phyloP scores from a whole-genome alignment of 2,888 invertebrate species.

The Cephus spinipes region DNA sequence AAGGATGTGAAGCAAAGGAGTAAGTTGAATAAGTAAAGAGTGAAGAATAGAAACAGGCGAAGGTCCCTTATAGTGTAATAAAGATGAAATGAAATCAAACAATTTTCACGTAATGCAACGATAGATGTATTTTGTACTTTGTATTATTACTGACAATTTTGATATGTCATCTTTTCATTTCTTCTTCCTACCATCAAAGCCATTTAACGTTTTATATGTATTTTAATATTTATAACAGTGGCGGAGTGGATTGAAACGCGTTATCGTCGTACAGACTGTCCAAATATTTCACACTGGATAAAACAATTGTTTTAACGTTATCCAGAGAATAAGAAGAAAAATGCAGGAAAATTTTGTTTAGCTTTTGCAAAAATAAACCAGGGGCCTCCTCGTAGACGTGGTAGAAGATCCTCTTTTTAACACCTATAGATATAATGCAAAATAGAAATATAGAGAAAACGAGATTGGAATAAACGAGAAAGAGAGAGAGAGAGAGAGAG shows the following conservation, averaged over 20 bases:
- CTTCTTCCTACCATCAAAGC: neutral
- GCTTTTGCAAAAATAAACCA: neutral
- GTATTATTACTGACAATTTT: conserved; percentile 21
- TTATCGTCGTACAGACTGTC: neutral
- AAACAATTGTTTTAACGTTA: too few species aligned
- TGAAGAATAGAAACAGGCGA: too few species aligned
- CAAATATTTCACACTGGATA: too few species aligned
- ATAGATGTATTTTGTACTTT: conserved; percentile 56
- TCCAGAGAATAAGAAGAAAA: too few species aligned
- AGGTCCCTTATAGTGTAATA: too few species aligned
- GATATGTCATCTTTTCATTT: neutral
- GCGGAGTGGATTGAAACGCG: neutral
- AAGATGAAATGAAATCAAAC: conserved; percentile 13
- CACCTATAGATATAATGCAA: too few species aligned
- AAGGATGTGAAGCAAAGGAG: too few species aligned
- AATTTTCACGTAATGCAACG: conserved; percentile 39
- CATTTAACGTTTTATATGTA: conserved; percentile 5
- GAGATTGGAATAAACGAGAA: conserved; percentile 6
- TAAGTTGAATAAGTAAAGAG: too few species aligned
- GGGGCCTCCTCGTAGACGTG: neutral
- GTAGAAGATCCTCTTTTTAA: neutral
- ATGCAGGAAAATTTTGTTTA: neutral
- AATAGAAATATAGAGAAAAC: conserved; percentile 24
- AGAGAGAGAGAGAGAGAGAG: too few species aligned
- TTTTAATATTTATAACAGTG: too few species aligned